Base-by-base conservation (phyloP, 2,113 vertebrate genomes). In the Colossoma macropomum region DNA sequence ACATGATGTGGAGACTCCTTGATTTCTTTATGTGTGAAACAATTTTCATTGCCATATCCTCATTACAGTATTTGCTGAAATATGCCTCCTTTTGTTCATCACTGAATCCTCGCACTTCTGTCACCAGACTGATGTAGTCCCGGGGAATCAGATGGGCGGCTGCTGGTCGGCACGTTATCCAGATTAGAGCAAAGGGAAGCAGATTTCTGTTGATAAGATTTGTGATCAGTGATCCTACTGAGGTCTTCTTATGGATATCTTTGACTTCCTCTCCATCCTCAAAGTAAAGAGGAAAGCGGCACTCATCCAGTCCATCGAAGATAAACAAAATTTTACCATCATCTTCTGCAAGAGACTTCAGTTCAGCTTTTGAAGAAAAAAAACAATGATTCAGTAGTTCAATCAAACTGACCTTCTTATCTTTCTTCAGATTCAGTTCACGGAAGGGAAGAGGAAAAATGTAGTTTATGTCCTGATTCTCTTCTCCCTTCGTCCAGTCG, bases 391-490 rank as follows among this genome's bases (percentile, higher is more conserved):
- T 69, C 17, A 69, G 32, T 34, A 71, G 23, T 71, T 71, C 38
- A 41, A 45, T 41, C 41, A 71, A 45, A 71, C 21, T 71, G 38
- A 45, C 45, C 21, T 71, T 12, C 15, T 69, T 12, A n/a, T 45
- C 68, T 45, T 71, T 71, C 23, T 25, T 71, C 21, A 71, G 38
- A 45, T 71, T 71, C 21, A 71, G 68, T 45, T 71, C 68, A n/a
- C 68, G 41, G 38, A 71, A 71, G 27, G 34, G 68, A 45, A 71
- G 38, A 12, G 38, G 38, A 13, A 71, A 45, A 71, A 71, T 45
- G 21, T 25, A 45, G 1, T 71, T n/a, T n/a, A 71, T 71, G 68
- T 71, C 68, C 15, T 71, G 68, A 11, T 71, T 71, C 13, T 41
- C 21, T 4, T 41, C n/a, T 0, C 11, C 38, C 23, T 71, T 45